Base-by-base conservation (phyloP, 2,888 invertebrate genomes). In the Dioctria linearis region DNA sequence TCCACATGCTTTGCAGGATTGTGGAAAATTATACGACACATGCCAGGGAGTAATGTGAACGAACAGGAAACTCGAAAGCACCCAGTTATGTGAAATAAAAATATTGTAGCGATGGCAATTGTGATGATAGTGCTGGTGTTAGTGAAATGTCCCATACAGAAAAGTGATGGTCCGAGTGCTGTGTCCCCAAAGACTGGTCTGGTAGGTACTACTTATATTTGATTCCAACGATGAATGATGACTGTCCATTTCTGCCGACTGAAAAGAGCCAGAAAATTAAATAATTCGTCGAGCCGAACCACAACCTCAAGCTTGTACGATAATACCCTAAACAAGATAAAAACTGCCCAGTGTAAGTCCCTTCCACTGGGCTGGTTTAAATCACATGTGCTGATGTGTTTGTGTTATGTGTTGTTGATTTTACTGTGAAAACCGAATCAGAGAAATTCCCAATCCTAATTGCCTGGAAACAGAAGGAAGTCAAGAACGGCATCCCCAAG, bases 221-320 rank as follows among this genome's bases (percentile, higher is more conserved):
- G 59, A 75, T 42, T 13, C 73, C 54, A 13, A 37, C 59, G 9
- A 51, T 49, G 61, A 25, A 25, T 25, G 25, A 54, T 46, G 54
- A 13, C 49, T 11, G 9, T 39, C n/a, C 6, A 39, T 25, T 51
- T 71, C 37, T 39, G 54, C 54, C 69, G 25, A 69, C 43, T 39
- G 59, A 75, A 75, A 40, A 69, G 49, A 40, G 51, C 49, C 73
- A 54, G 25, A 63, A 42, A 75, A 75, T 75, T 59, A 75, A 75
- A 75, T 75, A 59, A 75, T 75, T 57, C 51, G 57, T 40, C 4
- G 51, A 51, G 73, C 25, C 25, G 73, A 54, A 2, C 54, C 25
- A 42, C 13, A 40, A 59, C 73, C 59, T 57, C 59, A 59, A 49
- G 73, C 59, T 59, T 59, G 5, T 63, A 9, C 63, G 37, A 40